Evolutionary conservation across 2,797 vertebrate genomes (phyloP).

Genomic region (Streptopelia turtur): DNA sequence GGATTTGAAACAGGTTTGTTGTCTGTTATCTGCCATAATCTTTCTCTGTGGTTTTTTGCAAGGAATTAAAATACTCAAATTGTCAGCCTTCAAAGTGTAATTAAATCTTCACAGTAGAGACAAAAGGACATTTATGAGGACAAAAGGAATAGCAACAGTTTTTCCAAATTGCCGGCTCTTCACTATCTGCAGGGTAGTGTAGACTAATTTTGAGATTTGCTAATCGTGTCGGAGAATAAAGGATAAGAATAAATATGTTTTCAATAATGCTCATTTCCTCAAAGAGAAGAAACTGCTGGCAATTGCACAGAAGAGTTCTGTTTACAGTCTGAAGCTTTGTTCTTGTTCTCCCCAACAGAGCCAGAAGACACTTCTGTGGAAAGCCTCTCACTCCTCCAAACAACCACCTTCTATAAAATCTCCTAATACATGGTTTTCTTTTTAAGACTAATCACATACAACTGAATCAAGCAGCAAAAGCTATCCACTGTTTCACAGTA

Average conservation of each 20-base stretch:
- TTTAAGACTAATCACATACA: not conserved
- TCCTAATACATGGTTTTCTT: not conserved
- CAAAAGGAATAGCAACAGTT: not conserved
- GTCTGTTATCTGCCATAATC: not conserved
- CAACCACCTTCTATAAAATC: not conserved
- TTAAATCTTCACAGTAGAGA: not conserved
- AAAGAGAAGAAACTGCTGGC: not conserved
- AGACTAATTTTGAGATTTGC: not conserved
- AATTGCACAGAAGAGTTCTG: not conserved
- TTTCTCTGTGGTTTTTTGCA: not conserved
- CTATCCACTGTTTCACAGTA: not conserved
- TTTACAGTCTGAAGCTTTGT: not conserved
- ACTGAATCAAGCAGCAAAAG: not conserved
- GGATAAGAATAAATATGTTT: not conserved
- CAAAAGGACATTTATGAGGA: not conserved
- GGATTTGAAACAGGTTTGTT: constrained; percentile 11
- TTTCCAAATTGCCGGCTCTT: not conserved
- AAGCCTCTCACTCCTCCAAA: not conserved
- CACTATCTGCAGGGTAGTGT: not conserved
- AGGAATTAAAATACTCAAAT: not conserved
- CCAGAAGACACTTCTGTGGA: not conserved
- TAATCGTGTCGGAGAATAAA: constrained; percentile 21
- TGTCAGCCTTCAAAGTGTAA: not conserved
- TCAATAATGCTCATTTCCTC: not conserved
- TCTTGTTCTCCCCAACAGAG: not conserved